phyloP scores from a whole-genome alignment of 2,797 vertebrate genomes.

The Melanotaenia trifasciata region DNA sequence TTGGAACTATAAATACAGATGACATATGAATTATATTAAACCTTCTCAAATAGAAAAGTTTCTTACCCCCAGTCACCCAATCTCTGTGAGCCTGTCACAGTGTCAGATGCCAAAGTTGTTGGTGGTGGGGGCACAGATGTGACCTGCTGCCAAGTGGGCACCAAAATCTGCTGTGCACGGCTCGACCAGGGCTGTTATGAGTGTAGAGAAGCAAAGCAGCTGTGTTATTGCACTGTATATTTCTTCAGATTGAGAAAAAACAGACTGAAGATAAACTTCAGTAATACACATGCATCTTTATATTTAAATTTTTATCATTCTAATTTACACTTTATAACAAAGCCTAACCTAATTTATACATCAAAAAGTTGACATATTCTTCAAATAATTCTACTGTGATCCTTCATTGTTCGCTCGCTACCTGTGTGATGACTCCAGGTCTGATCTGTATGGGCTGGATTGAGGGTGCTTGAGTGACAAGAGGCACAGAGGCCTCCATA shows the following conservation, averaged over 20 bases:
- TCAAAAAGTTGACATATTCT: neutral
- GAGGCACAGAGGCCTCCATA: conserved; percentile 92
- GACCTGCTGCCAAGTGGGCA: conserved; percentile 97
- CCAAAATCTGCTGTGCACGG: conserved; percentile 92
- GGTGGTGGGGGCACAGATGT: conserved; percentile 88
- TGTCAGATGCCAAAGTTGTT: conserved; percentile 89
- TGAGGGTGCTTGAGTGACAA: conserved; percentile 93
- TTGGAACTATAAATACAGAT: conserved; percentile 3
- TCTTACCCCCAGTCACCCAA: conserved; percentile 97
- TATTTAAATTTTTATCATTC: neutral
- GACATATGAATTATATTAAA: neutral
- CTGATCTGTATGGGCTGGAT: conserved; percentile 95
- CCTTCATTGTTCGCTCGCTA: conserved; percentile 58
- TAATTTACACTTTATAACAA: neutral
- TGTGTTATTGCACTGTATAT: neutral
- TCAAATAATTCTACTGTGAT: neutral
- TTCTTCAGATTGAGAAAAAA: conserved; percentile 13
- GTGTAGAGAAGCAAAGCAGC: conserved; percentile 20
- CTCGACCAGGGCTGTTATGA: conserved; percentile 90
- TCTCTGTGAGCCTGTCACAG: conserved; percentile 93
- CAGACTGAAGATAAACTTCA: neutral
- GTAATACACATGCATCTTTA: neutral
- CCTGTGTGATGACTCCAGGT: conserved; percentile 95
- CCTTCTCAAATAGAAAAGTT: conserved; percentile 14
- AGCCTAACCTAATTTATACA: neutral